Percentiles rank a stretch among this genome's conserved stretches.
Conservation (phyloP, 2,888 invertebrate genomes). For the Athripsodes cinereus region DNA sequence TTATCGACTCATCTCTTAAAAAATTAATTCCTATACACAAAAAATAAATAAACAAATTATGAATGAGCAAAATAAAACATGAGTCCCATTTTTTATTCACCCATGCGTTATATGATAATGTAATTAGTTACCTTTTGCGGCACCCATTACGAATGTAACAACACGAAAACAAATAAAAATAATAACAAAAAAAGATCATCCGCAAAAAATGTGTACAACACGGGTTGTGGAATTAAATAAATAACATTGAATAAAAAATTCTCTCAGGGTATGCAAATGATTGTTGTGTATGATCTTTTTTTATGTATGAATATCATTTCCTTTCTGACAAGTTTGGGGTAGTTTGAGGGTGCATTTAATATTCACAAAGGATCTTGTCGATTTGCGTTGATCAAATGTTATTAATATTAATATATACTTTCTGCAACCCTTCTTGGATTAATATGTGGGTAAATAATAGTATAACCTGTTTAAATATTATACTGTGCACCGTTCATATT, state of each 20-base stretch:
- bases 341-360: conserved; percentile 9
- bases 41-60: neutral
- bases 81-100: neutral
- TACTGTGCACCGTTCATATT: no score
- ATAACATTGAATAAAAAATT: neutral
- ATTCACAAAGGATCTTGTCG: conserved; percentile 21
- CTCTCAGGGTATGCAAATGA: conserved; percentile 4
- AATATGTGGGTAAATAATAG: no score
- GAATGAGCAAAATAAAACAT: neutral
- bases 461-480: no score
- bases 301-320: neutral
- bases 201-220: neutral
- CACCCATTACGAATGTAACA: neutral
- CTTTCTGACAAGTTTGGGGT: neutral
- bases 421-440: no score
- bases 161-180: no score
- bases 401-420: no score
- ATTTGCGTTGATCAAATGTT: conserved; percentile 3
- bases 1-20: neutral
- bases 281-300: neutral
- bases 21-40: neutral
- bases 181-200: neutral
- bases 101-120: conserved; percentile 14
- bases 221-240: neutral
- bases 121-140: neutral